Conservation (phyloP, 2,888 invertebrate species). For the Laspeyria flexula region DNA sequence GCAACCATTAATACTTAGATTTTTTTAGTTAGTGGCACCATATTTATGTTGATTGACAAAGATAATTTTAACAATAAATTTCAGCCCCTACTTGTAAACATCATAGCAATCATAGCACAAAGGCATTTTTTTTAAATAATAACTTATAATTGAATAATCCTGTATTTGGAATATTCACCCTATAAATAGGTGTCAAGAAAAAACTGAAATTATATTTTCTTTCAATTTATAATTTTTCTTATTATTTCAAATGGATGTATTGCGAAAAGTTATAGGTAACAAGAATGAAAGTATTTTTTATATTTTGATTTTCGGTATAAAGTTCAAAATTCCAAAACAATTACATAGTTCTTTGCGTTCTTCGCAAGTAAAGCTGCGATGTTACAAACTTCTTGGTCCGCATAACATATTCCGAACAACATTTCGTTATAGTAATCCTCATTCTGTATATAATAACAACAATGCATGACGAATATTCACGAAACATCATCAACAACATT, state of each 20-base stretch:
- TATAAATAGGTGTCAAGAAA: neutral
- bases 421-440: neutral
- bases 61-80: too few species aligned
- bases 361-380: too few species aligned
- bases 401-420: too few species aligned
- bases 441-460: neutral
- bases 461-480: neutral
- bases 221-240: neutral
- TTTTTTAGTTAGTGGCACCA: too few species aligned
- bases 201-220: too few species aligned
- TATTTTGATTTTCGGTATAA: too few species aligned
- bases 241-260: neutral
- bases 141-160: neutral
- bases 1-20: too few species aligned
- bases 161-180: constrained; percentile 1
- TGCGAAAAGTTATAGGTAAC: too few species aligned
- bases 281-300: too few species aligned
- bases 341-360: neutral
- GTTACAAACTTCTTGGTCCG: too few species aligned
- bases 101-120: neutral
- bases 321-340: too few species aligned
- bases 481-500: constrained; percentile 1
- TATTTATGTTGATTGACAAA: too few species aligned
- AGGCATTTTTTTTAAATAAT: neutral
- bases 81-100: neutral